phyloP scores from a whole-genome alignment of 2,888 invertebrate species.

The Catocala sponsa region DNA sequence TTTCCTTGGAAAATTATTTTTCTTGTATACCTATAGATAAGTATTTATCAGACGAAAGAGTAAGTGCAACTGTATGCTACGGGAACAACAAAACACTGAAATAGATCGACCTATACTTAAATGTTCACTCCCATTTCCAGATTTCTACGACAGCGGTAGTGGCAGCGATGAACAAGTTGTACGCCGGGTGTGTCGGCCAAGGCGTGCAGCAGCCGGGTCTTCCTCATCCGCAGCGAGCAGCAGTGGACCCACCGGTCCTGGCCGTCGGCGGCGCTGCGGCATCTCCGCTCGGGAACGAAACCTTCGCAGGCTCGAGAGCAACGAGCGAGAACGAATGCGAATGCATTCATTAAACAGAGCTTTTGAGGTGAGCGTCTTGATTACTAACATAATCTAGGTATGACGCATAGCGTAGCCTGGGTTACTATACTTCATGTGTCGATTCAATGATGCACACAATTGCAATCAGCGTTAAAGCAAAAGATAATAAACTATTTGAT shows the following conservation, averaged over 20 bases:
- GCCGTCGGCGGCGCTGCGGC: slow-evolving; percentile 91
- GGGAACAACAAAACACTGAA: too few relatives aligned
- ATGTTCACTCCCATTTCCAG: slow-evolving; percentile 55
- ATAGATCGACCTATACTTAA: too few relatives aligned
- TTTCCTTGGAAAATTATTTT: too few relatives aligned
- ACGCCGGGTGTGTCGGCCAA: slow-evolving; percentile 65
- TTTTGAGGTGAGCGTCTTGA: slow-evolving; percentile 90
- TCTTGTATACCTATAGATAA: too few relatives aligned
- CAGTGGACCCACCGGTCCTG: slow-evolving; percentile 64
- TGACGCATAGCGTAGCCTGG: background rate
- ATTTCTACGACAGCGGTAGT: slow-evolving; percentile 79
- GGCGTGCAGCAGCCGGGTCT: slow-evolving; percentile 70
- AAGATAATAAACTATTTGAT: too few relatives aligned
- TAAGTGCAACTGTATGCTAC: too few relatives aligned
- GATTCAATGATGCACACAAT: too few relatives aligned
- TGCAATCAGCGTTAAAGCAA: too few relatives aligned
- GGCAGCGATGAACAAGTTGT: slow-evolving; percentile 74
- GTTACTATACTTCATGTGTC: too few relatives aligned
- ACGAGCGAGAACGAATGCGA: slow-evolving; percentile 96
- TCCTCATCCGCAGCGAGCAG: slow-evolving; percentile 67
- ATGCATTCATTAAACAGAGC: slow-evolving; percentile 98
- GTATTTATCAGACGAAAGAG: too few relatives aligned
- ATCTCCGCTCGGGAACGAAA: slow-evolving; percentile 95
- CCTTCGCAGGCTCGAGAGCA: slow-evolving; percentile 95
- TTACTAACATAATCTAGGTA: background rate